These are phyloP conservation scores for Urosaurus nigricauda DNA, from an alignment of 2,797 vertebrate species.

Conservation along the genomic window DNA sequence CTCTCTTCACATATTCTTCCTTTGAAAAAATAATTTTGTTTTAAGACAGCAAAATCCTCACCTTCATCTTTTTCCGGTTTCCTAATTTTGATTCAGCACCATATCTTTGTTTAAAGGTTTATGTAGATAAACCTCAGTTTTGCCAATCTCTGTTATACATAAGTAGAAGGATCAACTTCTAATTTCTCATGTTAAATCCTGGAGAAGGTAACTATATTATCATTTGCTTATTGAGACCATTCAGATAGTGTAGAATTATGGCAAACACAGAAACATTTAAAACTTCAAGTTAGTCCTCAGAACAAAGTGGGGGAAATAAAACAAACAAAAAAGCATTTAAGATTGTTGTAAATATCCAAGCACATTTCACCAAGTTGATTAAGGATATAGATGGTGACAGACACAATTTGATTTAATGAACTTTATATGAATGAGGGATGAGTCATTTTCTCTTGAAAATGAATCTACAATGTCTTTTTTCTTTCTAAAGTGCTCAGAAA, in stretches of 20 bases:
- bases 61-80: conserved; percentile 74
- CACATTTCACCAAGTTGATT: background rate
- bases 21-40: conserved; percentile 72
- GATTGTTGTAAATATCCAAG: conserved; percentile 17
- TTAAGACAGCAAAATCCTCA: conserved; percentile 79
- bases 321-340: background rate
- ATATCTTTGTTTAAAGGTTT: conserved; percentile 84
- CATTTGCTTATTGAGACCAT: conserved; percentile 56
- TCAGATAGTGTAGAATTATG: conserved; percentile 30
- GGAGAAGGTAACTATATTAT: conserved; percentile 55
- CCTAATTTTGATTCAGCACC: conserved; percentile 82
- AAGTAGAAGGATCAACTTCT: conserved; percentile 83
- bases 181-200: conserved; percentile 82
- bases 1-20: conserved; percentile 43
- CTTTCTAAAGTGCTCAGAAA: conserved; percentile 32
- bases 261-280: conserved; percentile 36
- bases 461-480: conserved; percentile 31
- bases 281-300: conserved; percentile 39
- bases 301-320: background rate
- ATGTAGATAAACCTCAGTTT: conserved; percentile 84
- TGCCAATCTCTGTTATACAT: conserved; percentile 82
- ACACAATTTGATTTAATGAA: conserved; percentile 43
- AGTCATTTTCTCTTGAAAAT: conserved; percentile 48
- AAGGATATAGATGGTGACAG: conserved; percentile 23
- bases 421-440: conserved; percentile 8